phyloP scores from a whole-genome alignment of 2,113 vertebrate species.

The Lycocorax pyrrhopterus region DNA sequence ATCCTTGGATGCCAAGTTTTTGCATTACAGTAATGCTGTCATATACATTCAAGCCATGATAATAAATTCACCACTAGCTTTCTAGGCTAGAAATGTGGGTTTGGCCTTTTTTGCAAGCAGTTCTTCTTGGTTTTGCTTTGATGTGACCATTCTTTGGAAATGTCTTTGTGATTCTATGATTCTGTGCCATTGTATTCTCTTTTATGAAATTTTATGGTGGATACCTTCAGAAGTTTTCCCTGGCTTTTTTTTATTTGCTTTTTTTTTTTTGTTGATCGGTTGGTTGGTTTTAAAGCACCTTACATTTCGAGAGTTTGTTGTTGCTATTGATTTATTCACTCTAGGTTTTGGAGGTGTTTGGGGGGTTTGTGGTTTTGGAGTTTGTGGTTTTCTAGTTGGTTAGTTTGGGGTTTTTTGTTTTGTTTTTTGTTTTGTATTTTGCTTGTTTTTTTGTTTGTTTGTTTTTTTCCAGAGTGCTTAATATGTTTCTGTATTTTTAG shows the following conservation, averaged over 20 bases:
- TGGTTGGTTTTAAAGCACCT: neutral
- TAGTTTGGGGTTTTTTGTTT: neutral
- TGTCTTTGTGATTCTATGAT: neutral
- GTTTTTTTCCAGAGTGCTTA: neutral
- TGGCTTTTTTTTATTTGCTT: rapidly evolving
- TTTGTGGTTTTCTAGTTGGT: neutral
- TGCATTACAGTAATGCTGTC: neutral
- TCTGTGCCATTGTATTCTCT: neutral
- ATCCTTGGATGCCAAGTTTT: neutral
- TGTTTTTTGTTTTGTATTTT: neutral
- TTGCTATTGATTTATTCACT: neutral
- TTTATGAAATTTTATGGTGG: neutral
- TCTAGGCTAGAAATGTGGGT: neutral
- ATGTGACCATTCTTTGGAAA: neutral
- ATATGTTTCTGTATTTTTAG: neutral
- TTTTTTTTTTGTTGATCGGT: neutral
- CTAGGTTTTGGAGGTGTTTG: neutral
- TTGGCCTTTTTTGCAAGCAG: neutral
- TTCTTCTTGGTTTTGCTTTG: neutral
- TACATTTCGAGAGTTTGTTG: neutral
- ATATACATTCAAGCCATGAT: neutral
- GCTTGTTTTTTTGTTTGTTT: neutral
- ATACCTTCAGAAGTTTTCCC: neutral
- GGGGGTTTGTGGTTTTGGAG: neutral
- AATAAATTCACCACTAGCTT: neutral